Conservation (phyloP, 2,888 invertebrate genomes). For the Carterocephalus palaemon region DNA sequence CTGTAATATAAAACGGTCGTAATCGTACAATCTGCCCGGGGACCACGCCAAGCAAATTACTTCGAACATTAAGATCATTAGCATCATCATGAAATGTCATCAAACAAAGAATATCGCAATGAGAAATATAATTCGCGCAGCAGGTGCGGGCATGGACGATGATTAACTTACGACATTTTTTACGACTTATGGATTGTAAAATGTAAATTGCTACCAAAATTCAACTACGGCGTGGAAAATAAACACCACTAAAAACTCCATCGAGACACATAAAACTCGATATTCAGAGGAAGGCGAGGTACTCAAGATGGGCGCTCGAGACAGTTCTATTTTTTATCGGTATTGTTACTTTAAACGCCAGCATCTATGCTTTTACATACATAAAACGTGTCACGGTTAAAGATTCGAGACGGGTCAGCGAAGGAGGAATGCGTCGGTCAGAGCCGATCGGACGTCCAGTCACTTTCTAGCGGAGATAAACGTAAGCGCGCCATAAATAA, state of each 20-base stretch:
- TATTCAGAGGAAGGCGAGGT: constrained; percentile 31
- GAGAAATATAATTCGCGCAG: constrained; percentile 27
- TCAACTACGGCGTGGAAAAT: constrained; percentile 27
- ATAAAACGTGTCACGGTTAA: neutral
- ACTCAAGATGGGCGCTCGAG: neutral
- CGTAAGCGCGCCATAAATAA: constrained; percentile 20
- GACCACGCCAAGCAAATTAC: too few species aligned
- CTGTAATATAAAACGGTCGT: too few species aligned
- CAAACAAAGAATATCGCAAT: constrained; percentile 6
- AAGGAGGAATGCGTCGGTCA: too few species aligned
- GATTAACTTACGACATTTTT: constrained; percentile 45
- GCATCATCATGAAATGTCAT: neutral
- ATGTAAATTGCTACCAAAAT: constrained; percentile 38
- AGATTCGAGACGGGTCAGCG: constrained; percentile 11
- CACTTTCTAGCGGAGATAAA: constrained; percentile 19
- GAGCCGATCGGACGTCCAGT: constrained; percentile 1
- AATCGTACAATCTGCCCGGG: too few species aligned
- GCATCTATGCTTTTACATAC: neutral
- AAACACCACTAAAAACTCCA: constrained; percentile 13
- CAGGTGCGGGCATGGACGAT: constrained; percentile 48
- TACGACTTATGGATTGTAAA: constrained; percentile 46
- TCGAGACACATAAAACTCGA: constrained; percentile 23
- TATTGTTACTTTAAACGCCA: too few species aligned
- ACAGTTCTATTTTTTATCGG: too few species aligned
- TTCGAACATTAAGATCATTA: constrained; percentile 25